phyloP scores from a whole-genome alignment of 2,888 invertebrate species.

The Drosophila bunnanda region DNA sequence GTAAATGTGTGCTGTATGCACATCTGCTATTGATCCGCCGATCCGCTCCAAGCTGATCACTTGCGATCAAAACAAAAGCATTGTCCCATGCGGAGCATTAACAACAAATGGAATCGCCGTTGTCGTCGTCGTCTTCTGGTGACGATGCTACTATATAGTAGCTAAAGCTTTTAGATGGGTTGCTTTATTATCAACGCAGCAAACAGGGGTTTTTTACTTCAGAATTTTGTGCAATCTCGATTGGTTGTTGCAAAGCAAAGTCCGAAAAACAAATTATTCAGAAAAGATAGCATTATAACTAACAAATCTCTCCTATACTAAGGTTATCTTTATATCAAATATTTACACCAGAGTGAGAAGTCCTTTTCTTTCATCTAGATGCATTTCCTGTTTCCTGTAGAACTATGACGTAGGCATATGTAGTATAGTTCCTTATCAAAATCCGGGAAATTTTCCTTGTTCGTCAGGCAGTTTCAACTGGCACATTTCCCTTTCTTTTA shows the following conservation, averaged over 20 bases:
- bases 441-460: slow-evolving; percentile 7
- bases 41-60: slow-evolving; percentile 21
- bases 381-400: not conserved
- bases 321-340: not conserved
- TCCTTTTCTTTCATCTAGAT: not conserved
- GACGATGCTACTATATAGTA: slow-evolving; percentile 9
- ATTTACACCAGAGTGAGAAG: not conserved
- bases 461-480: not conserved
- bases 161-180: slow-evolving; percentile 21
- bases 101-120: slow-evolving; percentile 23
- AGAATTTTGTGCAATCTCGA: not conserved
- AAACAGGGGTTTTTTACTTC: slow-evolving; percentile 7
- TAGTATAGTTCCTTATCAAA: slow-evolving; percentile 45
- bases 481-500: slow-evolving; percentile 16
- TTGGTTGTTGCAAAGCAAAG: slow-evolving; percentile 9
- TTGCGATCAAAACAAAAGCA: slow-evolving; percentile 69
- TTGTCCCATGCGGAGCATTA: slow-evolving; percentile 53
- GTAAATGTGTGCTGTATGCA: slow-evolving; percentile 14
- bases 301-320: not conserved
- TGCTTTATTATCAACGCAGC: slow-evolving; percentile 1
- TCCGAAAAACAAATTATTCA: slow-evolving; percentile 1
- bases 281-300: not conserved
- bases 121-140: slow-evolving; percentile 10
- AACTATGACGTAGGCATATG: slow-evolving; percentile 46
- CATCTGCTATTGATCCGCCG: slow-evolving; percentile 31